phyloP scores from a whole-genome alignment of 1,140 invertebrate genomes.

The Cherax destructor region DNA sequence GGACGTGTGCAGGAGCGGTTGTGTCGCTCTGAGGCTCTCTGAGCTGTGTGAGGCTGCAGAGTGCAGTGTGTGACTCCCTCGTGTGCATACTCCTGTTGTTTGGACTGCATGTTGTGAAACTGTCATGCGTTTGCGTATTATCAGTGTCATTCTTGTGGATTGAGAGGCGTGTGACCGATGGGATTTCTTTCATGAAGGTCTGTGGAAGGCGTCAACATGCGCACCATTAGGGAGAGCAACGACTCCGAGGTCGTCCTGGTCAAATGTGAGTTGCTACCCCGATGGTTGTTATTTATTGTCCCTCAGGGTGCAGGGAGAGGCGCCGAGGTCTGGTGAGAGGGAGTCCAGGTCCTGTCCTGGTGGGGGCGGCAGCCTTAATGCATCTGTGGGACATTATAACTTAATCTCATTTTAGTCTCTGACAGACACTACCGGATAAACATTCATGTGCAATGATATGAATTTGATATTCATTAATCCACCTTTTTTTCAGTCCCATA shows the following conservation, averaged over 20 bases:
- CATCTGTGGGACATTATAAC: too few species aligned
- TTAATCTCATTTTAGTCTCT: too few species aligned
- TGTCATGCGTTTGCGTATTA: not conserved
- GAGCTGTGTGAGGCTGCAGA: not conserved
- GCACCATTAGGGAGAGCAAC: slow-evolving; percentile 43
- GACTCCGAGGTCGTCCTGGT: slow-evolving; percentile 43
- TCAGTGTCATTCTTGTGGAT: not conserved
- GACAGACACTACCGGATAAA: too few species aligned
- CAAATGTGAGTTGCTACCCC: slow-evolving; percentile 22
- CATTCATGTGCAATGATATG: not conserved
- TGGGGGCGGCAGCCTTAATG: too few species aligned
- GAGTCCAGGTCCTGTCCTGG: not conserved
- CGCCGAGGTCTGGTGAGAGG: not conserved
- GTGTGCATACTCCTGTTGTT: not conserved
- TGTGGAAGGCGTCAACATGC: slow-evolving; percentile 5
- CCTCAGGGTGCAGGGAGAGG: not conserved
- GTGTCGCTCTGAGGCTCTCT: slow-evolving; percentile 20
- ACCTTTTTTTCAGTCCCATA: not conserved
- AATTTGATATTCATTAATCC: not conserved
- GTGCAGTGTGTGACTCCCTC: not conserved
- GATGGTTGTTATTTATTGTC: not conserved
- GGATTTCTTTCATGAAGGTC: not conserved
- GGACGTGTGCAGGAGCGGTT: slow-evolving; percentile 17
- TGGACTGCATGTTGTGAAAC: not conserved
- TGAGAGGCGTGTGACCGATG: not conserved